phyloP scores from a whole-genome alignment of 2,113 vertebrate genomes.

The Chroicocephalus ridibundus region DNA sequence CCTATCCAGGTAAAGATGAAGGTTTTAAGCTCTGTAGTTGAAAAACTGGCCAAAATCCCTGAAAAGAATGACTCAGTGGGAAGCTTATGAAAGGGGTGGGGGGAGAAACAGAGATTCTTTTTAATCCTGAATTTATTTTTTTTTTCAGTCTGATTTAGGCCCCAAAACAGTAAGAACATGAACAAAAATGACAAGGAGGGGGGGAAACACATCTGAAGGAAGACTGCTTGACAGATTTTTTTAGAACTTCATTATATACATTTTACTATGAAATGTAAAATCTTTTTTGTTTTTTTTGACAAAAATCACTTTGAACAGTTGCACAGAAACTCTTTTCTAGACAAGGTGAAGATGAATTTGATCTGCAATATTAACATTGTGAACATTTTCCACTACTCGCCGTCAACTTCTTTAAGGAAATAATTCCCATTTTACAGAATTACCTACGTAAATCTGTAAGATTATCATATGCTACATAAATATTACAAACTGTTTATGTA shows the following conservation, averaged over 20 bases:
- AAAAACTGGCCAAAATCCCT: background rate
- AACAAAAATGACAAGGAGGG: background rate
- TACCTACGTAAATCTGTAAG: background rate
- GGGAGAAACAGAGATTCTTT: background rate
- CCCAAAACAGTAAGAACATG: background rate
- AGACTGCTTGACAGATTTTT: background rate
- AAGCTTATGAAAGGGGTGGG: background rate
- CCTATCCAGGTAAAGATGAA: background rate
- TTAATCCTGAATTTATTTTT: background rate
- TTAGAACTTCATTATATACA: background rate
- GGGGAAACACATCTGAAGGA: background rate
- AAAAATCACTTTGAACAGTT: background rate
- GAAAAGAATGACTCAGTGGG: background rate
- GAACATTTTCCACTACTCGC: background rate
- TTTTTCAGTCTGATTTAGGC: background rate
- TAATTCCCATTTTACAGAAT: background rate
- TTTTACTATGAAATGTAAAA: background rate
- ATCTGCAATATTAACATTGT: background rate
- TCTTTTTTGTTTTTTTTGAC: too few relatives aligned
- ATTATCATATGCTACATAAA: background rate
- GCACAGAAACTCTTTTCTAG: background rate
- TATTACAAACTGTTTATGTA: background rate
- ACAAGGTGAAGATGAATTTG: background rate
- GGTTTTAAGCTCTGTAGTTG: background rate
- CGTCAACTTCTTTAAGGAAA: background rate